Percentiles rank a stretch among this genome's conserved stretches.
These are phyloP conservation scores for Dasyurus viverrinus DNA, from an alignment of 2,113 vertebrate species.

Conservation along the genomic window DNA sequence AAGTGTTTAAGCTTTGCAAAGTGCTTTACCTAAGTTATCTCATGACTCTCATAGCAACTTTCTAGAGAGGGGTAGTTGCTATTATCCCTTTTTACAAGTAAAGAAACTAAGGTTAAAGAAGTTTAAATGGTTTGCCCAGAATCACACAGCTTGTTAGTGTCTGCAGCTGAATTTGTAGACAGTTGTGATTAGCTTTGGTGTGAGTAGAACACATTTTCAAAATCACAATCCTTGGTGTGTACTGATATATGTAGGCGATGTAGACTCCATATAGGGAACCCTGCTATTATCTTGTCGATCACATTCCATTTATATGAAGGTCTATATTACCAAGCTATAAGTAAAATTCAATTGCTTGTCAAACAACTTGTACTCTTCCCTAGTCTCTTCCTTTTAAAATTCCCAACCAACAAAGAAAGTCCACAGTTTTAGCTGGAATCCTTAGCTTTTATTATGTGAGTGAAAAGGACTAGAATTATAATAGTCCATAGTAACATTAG, in stretches of 20 bases:
- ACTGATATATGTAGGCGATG: constrained; percentile 65
- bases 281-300: constrained; percentile 63
- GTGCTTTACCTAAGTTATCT: neutral
- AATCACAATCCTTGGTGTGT: neutral
- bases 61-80: neutral
- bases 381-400: neutral
- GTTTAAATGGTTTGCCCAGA: neutral
- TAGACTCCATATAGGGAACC: constrained; percentile 67
- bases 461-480: constrained; percentile 25
- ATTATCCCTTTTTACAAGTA: neutral
- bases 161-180: neutral
- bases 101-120: neutral
- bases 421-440: constrained; percentile 7
- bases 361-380: neutral
- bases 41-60: neutral
- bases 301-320: no score
- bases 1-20: neutral
- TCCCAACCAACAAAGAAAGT: constrained; percentile 11
- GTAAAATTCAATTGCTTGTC: constrained; percentile 12
- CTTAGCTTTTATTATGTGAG: constrained; percentile 34
- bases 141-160: neutral
- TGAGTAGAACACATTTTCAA: neutral
- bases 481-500: neutral
- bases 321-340: constrained; percentile 18
- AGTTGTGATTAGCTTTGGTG: neutral